Evolutionary conservation across 2,797 vertebrate species (phyloP), one percentile per base, ranked within the genome.

Genomic region (Phrynocephalus vlangalii): DNA sequence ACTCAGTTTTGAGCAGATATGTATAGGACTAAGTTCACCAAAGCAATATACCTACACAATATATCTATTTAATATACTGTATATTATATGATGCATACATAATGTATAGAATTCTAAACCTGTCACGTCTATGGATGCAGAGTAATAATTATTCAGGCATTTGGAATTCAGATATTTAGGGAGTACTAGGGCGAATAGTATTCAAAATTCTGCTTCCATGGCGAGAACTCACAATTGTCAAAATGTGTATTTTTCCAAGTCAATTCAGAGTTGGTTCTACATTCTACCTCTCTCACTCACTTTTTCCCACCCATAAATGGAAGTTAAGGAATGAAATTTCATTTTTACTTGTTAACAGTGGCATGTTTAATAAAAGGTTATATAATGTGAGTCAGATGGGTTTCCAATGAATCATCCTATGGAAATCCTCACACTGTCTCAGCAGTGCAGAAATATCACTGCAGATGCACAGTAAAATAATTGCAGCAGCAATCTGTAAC

Each of bases 381-480:
- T 52, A 44, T 44, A 63, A 44, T 24, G 48, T 81, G 71, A 85
- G 77, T 81, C 83, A 85, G 60, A 71, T 26, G 79, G 22, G 78
- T 88, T 88, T 85, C 63, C 78, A 85, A 13, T 81, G 48, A 88
- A 85, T 85, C 48, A 85, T 81, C 60, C 76, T n/a, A 83, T 66
- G 6, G 71, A 75, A 73, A 81, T 63, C 16, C 38, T 85, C 11
- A 75, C 78, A 30, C 66, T 75, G 38, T 48, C 70, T 80, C 71
- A 67, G 28, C 15, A 67, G 26, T 20, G 13, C 38, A 87, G 11
- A 50, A 66, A 63, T 73, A 24, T 67, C 5, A 48, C 24, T 68
- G 22, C 44, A 82, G 82, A 33, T 67, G 52, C 22, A 38, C 38
- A 33, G 48, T 50, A 16, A 33, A 38, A 38, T 33, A 38, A 15